These are phyloP conservation scores for Dione juno DNA, from an alignment of 2,888 invertebrate species.

Conservation along the genomic window DNA sequence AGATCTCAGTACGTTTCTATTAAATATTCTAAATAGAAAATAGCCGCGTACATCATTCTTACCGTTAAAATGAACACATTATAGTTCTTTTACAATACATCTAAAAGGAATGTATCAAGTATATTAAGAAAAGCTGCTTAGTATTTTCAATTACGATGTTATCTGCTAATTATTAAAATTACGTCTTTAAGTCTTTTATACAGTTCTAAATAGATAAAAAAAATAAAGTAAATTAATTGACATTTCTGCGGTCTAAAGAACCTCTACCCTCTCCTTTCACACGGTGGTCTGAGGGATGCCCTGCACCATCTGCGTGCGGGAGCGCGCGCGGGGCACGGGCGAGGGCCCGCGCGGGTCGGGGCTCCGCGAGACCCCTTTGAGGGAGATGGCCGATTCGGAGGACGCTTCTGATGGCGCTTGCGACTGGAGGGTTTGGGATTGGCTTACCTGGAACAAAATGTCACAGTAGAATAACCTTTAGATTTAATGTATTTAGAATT, in stretches of 20 bases:
- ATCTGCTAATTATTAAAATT: too few relatives aligned
- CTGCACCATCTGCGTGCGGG: slow-evolving; percentile 86
- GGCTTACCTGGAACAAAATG: slow-evolving; percentile 75
- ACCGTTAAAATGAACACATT: slow-evolving; percentile 11
- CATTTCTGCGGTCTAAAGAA: too few relatives aligned
- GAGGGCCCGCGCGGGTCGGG: slow-evolving; percentile 57
- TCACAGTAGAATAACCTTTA: too few relatives aligned
- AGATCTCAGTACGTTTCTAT: neutral
- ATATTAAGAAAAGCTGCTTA: too few relatives aligned
- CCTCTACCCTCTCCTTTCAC: slow-evolving; percentile 66
- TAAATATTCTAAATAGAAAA: neutral
- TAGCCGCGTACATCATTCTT: neutral
- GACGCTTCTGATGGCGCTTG: slow-evolving; percentile 83
- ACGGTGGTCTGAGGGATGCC: slow-evolving; percentile 94
- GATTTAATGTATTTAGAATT: too few relatives aligned
- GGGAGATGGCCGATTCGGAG: slow-evolving; percentile 86
- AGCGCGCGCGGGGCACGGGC: slow-evolving; percentile 66
- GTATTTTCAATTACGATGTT: too few relatives aligned
- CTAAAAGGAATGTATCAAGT: neutral
- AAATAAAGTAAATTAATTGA: too few relatives aligned
- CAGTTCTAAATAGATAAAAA: too few relatives aligned
- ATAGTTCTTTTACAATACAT: neutral
- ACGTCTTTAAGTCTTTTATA: too few relatives aligned
- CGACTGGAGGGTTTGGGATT: slow-evolving; percentile 80
- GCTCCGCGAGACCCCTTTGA: slow-evolving; percentile 86